Conservation (phyloP, 2,797 vertebrate genomes). For the Hephaestus fuliginosus region DNA sequence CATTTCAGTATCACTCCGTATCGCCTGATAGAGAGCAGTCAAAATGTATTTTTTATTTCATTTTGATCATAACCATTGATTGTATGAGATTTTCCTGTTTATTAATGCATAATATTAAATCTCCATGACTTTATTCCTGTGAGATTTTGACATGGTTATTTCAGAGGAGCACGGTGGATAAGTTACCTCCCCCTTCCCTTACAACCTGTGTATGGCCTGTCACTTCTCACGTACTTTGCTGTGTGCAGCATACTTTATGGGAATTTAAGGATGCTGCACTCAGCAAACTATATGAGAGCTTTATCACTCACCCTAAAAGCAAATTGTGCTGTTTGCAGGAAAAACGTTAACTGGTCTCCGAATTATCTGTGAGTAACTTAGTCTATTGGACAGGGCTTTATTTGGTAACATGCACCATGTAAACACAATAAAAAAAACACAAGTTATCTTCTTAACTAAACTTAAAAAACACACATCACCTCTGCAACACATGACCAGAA, state of each 20-base stretch:
- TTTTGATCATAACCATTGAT: conserved; percentile 90
- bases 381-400: neutral
- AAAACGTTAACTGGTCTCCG: neutral
- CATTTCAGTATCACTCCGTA: conserved; percentile 86
- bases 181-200: neutral
- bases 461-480: neutral
- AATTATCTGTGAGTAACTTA: neutral
- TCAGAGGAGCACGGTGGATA: conserved; percentile 4
- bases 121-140: conserved; percentile 84
- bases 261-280: neutral
- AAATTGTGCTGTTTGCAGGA: neutral
- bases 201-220: too few species aligned
- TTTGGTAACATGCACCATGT: neutral
- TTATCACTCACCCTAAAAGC: too few species aligned
- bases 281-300: neutral
- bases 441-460: neutral
- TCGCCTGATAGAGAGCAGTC: conserved; percentile 81
- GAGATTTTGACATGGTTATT: conserved; percentile 53
- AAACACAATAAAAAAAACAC: neutral
- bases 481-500: neutral
- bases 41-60: conserved; percentile 87
- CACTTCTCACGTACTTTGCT: too few species aligned
- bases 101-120: conserved; percentile 92
- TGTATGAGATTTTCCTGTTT: conserved; percentile 87
- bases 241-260: too few species aligned